Evolutionary conservation across 2,113 vertebrate genomes (phyloP).

Genomic region (Nettapus auritus): DNA sequence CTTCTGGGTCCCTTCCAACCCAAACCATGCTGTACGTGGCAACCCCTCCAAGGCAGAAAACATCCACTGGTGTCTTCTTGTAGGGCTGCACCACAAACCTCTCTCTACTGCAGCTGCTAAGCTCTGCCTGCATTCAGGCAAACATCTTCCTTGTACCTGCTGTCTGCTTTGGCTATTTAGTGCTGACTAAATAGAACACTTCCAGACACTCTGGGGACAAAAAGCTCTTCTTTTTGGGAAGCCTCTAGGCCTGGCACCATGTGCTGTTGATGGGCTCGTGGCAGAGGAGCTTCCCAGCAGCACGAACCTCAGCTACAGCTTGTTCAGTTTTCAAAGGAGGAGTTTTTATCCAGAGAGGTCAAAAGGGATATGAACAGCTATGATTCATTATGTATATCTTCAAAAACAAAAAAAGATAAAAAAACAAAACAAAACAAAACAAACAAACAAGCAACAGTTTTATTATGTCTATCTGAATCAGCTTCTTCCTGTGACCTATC

Average conservation of each 20-base stretch:
- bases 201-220: not conserved
- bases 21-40: too few relatives aligned
- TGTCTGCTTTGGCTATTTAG: not conserved
- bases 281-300: not conserved
- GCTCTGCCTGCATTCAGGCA: accelerated
- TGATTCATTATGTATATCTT: not conserved
- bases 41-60: not conserved
- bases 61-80: not conserved
- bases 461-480: not conserved
- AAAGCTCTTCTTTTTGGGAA: not conserved
- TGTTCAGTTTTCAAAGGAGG: not conserved
- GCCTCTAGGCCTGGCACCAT: not conserved
- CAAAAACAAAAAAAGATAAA: too few relatives aligned
- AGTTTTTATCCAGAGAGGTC: not conserved
- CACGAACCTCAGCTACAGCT: not conserved
- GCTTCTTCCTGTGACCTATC: not conserved
- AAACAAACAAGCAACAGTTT: not conserved
- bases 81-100: not conserved
- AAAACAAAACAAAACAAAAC: too few relatives aligned
- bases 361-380: not conserved
- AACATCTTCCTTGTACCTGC: not conserved
- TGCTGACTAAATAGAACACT: not conserved
- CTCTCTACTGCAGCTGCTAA: not conserved
- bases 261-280: accelerated
- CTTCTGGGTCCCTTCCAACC: not conserved